phyloP scores from a whole-genome alignment of 1,140 invertebrate species.

The Pissodes strobi region DNA sequence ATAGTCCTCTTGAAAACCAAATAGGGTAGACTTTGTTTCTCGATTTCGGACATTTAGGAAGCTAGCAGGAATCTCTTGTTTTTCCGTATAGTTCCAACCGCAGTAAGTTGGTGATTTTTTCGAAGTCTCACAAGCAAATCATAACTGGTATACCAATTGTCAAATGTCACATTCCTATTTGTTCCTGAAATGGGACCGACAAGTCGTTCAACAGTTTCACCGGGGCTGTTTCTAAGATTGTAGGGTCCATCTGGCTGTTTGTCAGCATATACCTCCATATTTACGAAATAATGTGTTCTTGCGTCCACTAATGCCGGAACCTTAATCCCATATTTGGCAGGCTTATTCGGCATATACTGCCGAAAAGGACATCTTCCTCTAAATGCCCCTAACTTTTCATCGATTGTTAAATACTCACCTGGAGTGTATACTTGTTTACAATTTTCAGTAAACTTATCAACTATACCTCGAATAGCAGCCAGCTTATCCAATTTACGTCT shows the following conservation, averaged over 20 bases:
- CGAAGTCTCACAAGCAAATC: constrained; percentile 41
- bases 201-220: constrained; percentile 46
- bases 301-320: constrained; percentile 33
- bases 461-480: too few species aligned
- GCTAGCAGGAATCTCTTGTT: constrained; percentile 40
- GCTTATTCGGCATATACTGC: constrained; percentile 32
- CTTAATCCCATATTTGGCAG: constrained; percentile 51
- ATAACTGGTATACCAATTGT: constrained; percentile 26
- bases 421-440: constrained; percentile 9
- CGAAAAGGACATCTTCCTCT: constrained; percentile 13
- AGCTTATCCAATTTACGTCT: too few species aligned
- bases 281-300: constrained; percentile 24
- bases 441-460: too few species aligned
- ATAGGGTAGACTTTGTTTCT: not conserved
- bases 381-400: constrained; percentile 26
- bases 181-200: constrained; percentile 32
- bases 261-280: constrained; percentile 11
- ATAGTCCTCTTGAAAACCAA: constrained; percentile 30
- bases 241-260: constrained; percentile 44
- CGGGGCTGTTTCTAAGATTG: constrained; percentile 39
- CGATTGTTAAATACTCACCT: constrained; percentile 8
- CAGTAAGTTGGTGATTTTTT: constrained; percentile 37
- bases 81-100: constrained; percentile 47
- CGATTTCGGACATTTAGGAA: constrained; percentile 1
- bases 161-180: too few species aligned